Conservation (phyloP, 1,140 invertebrate genomes). For the Rhynchophorus ferrugineus region DNA sequence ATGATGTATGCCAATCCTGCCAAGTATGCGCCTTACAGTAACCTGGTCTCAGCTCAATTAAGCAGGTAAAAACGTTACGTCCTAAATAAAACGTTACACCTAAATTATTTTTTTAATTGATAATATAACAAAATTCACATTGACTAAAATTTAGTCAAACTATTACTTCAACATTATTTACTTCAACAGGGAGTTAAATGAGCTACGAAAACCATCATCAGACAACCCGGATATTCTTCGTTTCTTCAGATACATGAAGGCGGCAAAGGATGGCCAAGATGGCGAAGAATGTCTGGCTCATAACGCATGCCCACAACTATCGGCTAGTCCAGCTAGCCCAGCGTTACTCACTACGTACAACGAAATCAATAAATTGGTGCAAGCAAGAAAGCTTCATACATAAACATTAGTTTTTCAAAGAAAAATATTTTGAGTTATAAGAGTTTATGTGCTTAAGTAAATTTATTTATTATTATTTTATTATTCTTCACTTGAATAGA, state of each 20-base stretch:
- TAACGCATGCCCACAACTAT: conserved; percentile 48
- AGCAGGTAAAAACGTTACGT: conserved; percentile 53
- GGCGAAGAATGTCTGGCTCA: conserved; percentile 57
- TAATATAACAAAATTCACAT: too few species aligned
- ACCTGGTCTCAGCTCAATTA: conserved; percentile 76
- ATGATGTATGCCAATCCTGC: conserved; percentile 79
- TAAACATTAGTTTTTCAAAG: not conserved
- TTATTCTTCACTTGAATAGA: conserved; percentile 9
- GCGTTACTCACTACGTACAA: conserved; percentile 79
- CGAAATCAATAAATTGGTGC: conserved; percentile 77
- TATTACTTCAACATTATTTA: too few species aligned
- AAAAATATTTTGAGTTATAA: too few species aligned
- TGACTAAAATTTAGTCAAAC: too few species aligned
- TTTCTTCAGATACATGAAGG: conserved; percentile 83
- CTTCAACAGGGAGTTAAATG: conserved; percentile 65
- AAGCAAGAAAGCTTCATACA: conserved; percentile 51
- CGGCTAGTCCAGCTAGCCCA: conserved; percentile 52
- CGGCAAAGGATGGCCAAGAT: conserved; percentile 77
- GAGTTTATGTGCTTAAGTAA: not conserved
- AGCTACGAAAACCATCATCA: conserved; percentile 68
- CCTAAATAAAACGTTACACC: not conserved
- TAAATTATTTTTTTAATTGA: not conserved
- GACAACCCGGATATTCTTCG: conserved; percentile 77
- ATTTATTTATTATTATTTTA: not conserved
- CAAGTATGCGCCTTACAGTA: conserved; percentile 78